Conservation (phyloP, 2,888 invertebrate species). For the Malacosoma neustria region DNA sequence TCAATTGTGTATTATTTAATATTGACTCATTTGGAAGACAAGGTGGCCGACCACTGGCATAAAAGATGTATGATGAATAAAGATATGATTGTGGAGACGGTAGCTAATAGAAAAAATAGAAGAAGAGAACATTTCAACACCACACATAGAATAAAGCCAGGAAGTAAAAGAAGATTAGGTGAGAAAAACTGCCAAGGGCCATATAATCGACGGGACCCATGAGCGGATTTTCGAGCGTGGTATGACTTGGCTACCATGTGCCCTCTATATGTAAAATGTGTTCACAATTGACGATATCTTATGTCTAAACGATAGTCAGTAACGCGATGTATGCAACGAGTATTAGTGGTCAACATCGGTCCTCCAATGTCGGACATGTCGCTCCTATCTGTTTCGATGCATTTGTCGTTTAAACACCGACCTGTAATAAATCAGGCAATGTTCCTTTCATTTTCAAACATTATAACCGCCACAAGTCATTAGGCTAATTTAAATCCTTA, state of each 20-base stretch:
- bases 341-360: slow-evolving; percentile 64
- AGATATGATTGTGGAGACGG: no score
- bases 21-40: no score
- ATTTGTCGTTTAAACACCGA: slow-evolving; percentile 75
- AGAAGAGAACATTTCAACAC: no score
- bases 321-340: slow-evolving; percentile 37
- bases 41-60: no score
- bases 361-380: slow-evolving; percentile 72
- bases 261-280: not conserved
- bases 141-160: no score
- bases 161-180: no score
- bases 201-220: no score
- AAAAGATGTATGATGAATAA: no score
- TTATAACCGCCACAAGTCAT: slow-evolving; percentile 13
- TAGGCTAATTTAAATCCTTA: slow-evolving; percentile 16
- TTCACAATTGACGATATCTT: slow-evolving; percentile 26
- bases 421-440: slow-evolving; percentile 71
- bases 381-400: slow-evolving; percentile 74
- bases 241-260: not conserved
- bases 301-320: slow-evolving; percentile 24
- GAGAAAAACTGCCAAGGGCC: no score
- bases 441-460: slow-evolving; percentile 18
- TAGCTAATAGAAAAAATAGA: no score
- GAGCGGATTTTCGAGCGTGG: no score
- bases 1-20: no score